Percentiles rank a stretch among this genome's conserved stretches.
phyloP scores from a whole-genome alignment of 2,888 invertebrate species.

The Caenorhabditis sp. region DNA sequence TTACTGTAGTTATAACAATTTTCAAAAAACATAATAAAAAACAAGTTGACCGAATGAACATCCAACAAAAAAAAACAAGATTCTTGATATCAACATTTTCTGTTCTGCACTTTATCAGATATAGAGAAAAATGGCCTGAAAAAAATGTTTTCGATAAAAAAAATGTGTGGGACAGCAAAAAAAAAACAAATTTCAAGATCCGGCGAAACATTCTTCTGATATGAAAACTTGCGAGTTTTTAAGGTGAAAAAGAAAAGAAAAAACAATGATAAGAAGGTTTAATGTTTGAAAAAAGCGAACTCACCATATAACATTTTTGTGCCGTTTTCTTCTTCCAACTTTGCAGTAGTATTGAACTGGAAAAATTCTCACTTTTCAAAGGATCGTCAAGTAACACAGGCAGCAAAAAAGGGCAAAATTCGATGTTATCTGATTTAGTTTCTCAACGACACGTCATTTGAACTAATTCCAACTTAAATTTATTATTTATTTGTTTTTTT shows the following conservation, averaged over 20 bases:
- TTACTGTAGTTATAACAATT: too few species aligned
- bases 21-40: too few species aligned
- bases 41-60: background rate
- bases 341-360: conserved; percentile 37
- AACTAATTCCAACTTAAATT: too few species aligned
- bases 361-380: background rate
- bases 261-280: too few species aligned
- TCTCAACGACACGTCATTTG: too few species aligned
- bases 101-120: background rate
- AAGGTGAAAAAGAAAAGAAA: background rate
- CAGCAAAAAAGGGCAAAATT: background rate
- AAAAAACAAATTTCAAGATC: background rate
- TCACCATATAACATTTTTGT: conserved; percentile 41
- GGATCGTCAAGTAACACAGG: background rate
- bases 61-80: background rate
- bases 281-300: background rate
- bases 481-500: too few species aligned
- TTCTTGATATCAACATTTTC: background rate
- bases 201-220: too few species aligned
- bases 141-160: too few species aligned
- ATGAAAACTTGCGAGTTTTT: background rate
- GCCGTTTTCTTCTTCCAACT: conserved; percentile 35
- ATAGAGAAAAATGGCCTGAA: too few species aligned
- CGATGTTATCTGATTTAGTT: too few species aligned
- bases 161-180: background rate